phyloP scores from a whole-genome alignment of 2,797 vertebrate species.

The Bradypus variegatus region DNA sequence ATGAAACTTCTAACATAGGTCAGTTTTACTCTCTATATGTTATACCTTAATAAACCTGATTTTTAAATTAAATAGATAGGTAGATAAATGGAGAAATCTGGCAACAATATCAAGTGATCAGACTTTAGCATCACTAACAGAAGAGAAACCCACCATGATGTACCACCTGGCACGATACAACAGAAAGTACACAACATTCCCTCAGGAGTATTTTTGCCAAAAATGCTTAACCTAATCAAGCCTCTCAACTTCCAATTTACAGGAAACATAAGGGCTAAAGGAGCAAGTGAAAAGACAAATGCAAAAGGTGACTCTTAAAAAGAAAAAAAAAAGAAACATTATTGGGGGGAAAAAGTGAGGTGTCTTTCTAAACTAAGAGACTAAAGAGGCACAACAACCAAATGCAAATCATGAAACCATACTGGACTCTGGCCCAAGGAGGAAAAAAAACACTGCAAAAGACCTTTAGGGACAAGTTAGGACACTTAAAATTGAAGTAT shows the following conservation, averaged over 20 bases:
- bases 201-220: neutral
- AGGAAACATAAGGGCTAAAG: neutral
- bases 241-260: neutral
- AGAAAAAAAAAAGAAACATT: neutral
- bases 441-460: neutral
- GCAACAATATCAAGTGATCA: neutral
- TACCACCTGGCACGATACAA: fast-evolving
- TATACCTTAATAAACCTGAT: neutral
- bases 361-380: neutral
- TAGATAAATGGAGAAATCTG: neutral
- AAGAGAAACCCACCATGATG: neutral
- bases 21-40: neutral
- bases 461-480: neutral
- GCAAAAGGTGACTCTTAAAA: neutral
- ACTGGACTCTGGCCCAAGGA: neutral
- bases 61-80: neutral
- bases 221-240: neutral
- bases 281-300: neutral
- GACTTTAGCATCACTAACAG: neutral
- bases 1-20: too few species aligned
- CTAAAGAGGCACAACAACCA: neutral
- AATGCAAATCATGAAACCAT: neutral
- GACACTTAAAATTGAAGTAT: neutral
- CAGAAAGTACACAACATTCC: neutral
- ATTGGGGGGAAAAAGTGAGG: neutral